phyloP scores from a whole-genome alignment of 2,113 vertebrate genomes.

The Cheilinus undulatus region DNA sequence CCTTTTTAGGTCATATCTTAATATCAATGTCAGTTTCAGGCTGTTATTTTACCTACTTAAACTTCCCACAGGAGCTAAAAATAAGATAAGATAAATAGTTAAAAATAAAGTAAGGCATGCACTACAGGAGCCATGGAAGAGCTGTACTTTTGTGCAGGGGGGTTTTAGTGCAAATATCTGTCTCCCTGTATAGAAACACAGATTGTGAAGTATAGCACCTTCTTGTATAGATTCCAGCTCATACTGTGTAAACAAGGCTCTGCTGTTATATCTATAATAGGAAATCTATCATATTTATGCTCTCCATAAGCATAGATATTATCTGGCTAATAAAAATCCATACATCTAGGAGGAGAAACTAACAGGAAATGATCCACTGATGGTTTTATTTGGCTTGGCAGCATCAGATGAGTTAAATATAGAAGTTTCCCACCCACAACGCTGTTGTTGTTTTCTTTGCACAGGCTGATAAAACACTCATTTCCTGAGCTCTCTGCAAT shows the following conservation, averaged over 20 bases:
- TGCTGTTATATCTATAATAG: constrained; percentile 12
- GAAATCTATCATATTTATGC: constrained; percentile 11
- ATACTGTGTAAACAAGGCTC: not conserved
- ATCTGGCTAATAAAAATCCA: constrained; percentile 26
- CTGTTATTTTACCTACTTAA: too few species aligned
- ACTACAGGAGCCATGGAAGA: too few species aligned
- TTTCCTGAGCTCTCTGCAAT: constrained; percentile 76
- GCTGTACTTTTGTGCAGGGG: too few species aligned
- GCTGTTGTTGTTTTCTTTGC: constrained; percentile 68
- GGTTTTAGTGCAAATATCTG: too few species aligned
- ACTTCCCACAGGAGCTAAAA: too few species aligned
- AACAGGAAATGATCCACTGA: constrained; percentile 54
- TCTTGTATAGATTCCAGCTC: not conserved
- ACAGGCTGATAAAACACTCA: constrained; percentile 80
- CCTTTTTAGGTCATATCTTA: too few species aligned
- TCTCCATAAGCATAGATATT: constrained; percentile 23
- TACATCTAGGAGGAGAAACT: constrained; percentile 44
- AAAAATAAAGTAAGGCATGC: too few species aligned
- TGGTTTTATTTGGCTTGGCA: constrained; percentile 73
- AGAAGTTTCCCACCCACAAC: constrained; percentile 50
- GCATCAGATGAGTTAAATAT: constrained; percentile 73
- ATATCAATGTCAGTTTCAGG: too few species aligned
- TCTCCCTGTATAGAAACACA: not conserved
- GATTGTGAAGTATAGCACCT: not conserved
- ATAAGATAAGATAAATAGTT: too few species aligned